phyloP scores from a whole-genome alignment of 2,888 invertebrate genomes.

The Drosophila meridionalis region DNA sequence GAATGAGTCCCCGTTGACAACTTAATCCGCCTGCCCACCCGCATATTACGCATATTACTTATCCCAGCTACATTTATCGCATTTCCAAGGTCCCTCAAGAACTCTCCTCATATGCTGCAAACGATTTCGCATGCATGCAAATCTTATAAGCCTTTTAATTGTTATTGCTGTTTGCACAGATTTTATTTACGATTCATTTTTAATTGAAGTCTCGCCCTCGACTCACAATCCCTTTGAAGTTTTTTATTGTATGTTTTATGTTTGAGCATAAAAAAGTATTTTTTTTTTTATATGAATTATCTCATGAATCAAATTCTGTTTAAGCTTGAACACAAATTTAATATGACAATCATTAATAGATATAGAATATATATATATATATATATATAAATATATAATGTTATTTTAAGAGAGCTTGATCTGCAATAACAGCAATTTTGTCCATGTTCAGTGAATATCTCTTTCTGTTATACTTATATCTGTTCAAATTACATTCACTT shows the following conservation, averaged over 20 bases:
- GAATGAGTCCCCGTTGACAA: constrained; percentile 48
- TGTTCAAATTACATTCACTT: not conserved
- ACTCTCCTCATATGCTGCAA: constrained; percentile 25
- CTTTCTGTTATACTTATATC: not conserved
- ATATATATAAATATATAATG: not conserved
- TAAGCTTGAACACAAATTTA: not conserved
- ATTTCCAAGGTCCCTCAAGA: constrained; percentile 18
- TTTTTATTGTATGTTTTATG: not conserved
- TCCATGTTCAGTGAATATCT: not conserved
- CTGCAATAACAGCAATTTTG: not conserved
- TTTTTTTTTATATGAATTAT: not conserved
- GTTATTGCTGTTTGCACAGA: constrained; percentile 29
- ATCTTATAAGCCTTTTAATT: constrained; percentile 43
- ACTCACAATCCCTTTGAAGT: not conserved
- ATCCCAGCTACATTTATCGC: constrained; percentile 27
- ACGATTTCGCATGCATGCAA: constrained; percentile 30
- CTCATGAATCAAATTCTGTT: not conserved
- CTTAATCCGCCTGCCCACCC: constrained; percentile 43
- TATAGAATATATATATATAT: not conserved
- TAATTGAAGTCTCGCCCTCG: constrained; percentile 1
- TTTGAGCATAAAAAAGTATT: not conserved
- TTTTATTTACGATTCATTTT: constrained; percentile 24
- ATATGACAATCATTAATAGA: not conserved
- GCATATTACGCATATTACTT: constrained; percentile 48
- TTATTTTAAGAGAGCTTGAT: too few relatives aligned